Conservation (phyloP, 2,113 vertebrate genomes). For the Cacatua alba region DNA sequence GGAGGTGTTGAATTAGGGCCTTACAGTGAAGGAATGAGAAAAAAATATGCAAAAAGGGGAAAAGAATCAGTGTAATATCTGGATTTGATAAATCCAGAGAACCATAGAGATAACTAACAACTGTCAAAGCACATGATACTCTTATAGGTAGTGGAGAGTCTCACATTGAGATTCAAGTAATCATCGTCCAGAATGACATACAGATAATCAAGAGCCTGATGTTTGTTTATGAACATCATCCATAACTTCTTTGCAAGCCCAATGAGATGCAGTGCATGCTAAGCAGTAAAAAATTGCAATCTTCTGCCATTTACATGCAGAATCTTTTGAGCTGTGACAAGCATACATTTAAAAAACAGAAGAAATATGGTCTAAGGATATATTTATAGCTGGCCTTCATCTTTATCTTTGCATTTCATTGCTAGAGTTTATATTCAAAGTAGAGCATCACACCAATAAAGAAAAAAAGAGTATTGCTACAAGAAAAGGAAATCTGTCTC, state of each 20-base stretch:
- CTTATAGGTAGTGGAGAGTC: background rate
- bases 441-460: background rate
- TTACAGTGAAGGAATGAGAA: background rate
- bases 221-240: background rate
- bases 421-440: constrained; percentile 38
- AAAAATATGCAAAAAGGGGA: background rate
- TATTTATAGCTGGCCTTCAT: constrained; percentile 60
- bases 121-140: background rate
- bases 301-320: constrained; percentile 23
- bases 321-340: constrained; percentile 41
- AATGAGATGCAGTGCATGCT: background rate
- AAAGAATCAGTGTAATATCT: background rate
- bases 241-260: background rate
- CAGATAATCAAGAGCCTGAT: background rate
- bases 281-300: constrained; percentile 49
- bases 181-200: background rate
- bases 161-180: background rate
- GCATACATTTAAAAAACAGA: constrained; percentile 5
- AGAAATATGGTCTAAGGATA: constrained; percentile 42
- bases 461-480: background rate
- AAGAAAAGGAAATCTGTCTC: constrained; percentile 3
- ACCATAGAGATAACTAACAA: background rate
- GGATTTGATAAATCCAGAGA: background rate
- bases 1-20: background rate
- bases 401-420: constrained; percentile 45